Base-by-base conservation (phyloP, 1,140 invertebrate genomes). In the Bursaphelenchus mucronatus region DNA sequence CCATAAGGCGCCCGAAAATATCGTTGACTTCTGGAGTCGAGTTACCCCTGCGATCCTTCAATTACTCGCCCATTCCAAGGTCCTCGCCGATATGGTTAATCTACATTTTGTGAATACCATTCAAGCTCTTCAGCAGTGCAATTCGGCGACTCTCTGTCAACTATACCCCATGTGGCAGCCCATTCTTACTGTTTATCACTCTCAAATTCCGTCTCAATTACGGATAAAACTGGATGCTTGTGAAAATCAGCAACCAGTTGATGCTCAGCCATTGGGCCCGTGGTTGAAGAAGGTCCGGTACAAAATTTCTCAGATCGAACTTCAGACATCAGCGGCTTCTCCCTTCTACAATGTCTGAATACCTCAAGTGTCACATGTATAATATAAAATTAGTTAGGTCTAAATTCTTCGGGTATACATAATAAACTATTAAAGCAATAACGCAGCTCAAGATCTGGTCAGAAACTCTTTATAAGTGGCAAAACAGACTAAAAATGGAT, bases 11-110 rank as follows among this genome's bases (percentile, higher is more conserved):
- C 86, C 89, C 82, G 88, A 88, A 62, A 90, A 92, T 69, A 85
- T 97, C n/a, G 87, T 95, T 72, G 94, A 98, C 83, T 98, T 98
- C 85, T 99, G 95, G 95, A 89, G 89, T 6, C 92, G 96, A 84
- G 89, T 98, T 0, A 97, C 94, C 17, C 94, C 70, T 93, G 90
- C 89, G 59, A 89, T 99, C 66, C 82, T 98, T 43, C 91, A 97
- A 82, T 84, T 98, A 30, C 87, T 97, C 8, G 89, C 90, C 13
- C 89, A 93, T 79, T 94, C 92, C 8, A 94, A 92, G 88, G 87
- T 90, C 70, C 82, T 97, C 54, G 91, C 93, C 3, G 94, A 97
- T 84, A 96, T 94, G 86, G 92, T 98, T 5, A 97, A 94, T 82
- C 84, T 97, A 0, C 94, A 98, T 81, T 97, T 98, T 82, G 82